Percentiles rank a stretch among this genome's conserved stretches.
These are phyloP conservation scores for Adrianichthys oophorus DNA, from an alignment of 2,797 vertebrate species.

Conservation along the genomic window DNA sequence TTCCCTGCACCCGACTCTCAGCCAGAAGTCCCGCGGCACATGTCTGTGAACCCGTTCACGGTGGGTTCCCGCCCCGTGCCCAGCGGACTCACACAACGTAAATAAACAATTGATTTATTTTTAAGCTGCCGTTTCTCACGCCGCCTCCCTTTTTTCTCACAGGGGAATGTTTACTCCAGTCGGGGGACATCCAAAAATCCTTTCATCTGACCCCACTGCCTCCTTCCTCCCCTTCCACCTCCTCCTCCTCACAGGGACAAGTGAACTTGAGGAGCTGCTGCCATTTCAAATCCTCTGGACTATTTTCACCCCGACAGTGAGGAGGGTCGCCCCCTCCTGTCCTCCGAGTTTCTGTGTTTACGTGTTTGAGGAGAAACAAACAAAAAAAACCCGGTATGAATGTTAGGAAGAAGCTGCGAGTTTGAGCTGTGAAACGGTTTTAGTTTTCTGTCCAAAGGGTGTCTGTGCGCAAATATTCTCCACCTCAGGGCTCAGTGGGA, in stretches of 20 bases:
- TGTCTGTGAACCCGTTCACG: constrained; percentile 84
- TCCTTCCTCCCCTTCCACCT: neutral
- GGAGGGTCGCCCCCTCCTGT: constrained; percentile 6
- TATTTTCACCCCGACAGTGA: constrained; percentile 52
- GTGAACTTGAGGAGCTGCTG: constrained; percentile 68
- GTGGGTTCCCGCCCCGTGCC: constrained; percentile 60
- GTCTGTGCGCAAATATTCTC: constrained; percentile 67
- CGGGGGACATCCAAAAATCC: constrained; percentile 80
- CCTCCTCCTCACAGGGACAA: constrained; percentile 47
- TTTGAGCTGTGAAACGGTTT: constrained; percentile 24
- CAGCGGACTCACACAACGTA: too few relatives aligned
- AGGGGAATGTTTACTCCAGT: constrained; percentile 82
- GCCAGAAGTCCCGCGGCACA: constrained; percentile 75
- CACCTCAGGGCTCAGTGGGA: constrained; percentile 72
- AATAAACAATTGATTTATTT: too few relatives aligned
- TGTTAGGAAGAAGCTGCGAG: constrained; percentile 46
- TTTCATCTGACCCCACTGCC: constrained; percentile 76
- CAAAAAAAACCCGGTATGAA: constrained; percentile 32
- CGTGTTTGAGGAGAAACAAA: constrained; percentile 45
- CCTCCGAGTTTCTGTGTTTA: constrained; percentile 51
- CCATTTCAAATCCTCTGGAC: constrained; percentile 74
- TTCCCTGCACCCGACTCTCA: constrained; percentile 71
- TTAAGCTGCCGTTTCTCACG: constrained; percentile 34
- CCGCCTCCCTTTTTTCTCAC: constrained; percentile 48
- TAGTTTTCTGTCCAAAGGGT: constrained; percentile 44